Percentiles rank a stretch among this genome's conserved stretches.
phyloP scores from a whole-genome alignment of 2,113 vertebrate genomes.

The Argyrosomus japonicus region DNA sequence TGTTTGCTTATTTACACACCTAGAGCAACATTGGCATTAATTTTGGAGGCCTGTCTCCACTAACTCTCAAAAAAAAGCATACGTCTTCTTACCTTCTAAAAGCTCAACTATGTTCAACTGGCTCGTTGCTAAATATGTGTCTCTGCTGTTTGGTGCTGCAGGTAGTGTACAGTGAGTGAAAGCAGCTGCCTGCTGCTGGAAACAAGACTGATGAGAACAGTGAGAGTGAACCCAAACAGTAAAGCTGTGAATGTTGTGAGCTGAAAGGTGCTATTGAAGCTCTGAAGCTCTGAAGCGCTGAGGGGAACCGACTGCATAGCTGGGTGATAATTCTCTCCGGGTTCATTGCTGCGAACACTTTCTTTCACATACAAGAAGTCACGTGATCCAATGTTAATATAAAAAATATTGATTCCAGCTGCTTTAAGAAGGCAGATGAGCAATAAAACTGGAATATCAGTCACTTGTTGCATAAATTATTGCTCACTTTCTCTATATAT shows the following conservation, averaged over 20 bases:
- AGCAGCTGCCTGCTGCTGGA: neutral
- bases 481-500: no score
- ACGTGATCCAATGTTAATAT: neutral
- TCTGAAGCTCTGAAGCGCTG: no score
- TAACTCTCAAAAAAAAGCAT: no score
- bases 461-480: no score
- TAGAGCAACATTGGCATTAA: neutral
- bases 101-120: no score
- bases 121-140: no score
- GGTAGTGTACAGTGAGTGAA: neutral
- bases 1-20: neutral
- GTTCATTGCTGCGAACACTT: neutral
- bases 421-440: neutral
- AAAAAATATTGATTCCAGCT: neutral
- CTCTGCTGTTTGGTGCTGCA: no score
- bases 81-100: no score
- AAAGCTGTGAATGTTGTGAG: no score
- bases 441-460: neutral
- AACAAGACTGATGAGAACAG: neutral
- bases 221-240: neutral
- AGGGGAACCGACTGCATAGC: neutral
- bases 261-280: neutral
- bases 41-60: neutral
- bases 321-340: neutral
- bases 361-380: neutral